Conservation (phyloP, 2,888 invertebrate genomes). For the Netelia virgata region DNA sequence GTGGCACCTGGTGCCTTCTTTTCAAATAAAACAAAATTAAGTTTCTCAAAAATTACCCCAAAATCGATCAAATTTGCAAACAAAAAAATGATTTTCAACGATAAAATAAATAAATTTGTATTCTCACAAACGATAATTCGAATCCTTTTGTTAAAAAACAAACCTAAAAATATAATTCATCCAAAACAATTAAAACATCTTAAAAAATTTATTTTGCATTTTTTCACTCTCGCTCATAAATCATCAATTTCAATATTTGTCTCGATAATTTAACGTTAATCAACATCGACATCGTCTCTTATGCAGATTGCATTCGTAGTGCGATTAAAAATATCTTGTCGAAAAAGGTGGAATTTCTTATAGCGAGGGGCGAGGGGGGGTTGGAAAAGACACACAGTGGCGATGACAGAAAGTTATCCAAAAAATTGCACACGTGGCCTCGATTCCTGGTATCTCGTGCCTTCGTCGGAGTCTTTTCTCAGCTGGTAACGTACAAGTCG, state of each 20-base stretch:
- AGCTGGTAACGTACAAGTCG: not conserved
- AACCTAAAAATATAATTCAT: too few relatives aligned
- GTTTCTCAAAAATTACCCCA: too few relatives aligned
- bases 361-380: not conserved
- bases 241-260: not conserved
- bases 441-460: not conserved
- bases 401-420: not conserved
- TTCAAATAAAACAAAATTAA: too few relatives aligned
- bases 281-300: not conserved
- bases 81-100: too few relatives aligned
- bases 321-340: not conserved
- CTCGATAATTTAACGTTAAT: not conserved
- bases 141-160: too few relatives aligned
- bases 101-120: too few relatives aligned
- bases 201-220: not conserved
- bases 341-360: not conserved
- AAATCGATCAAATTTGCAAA: too few relatives aligned
- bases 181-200: not conserved
- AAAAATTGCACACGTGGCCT: not conserved
- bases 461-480: not conserved
- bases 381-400: not conserved
- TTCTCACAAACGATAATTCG: too few relatives aligned
- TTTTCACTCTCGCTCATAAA: not conserved
- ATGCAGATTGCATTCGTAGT: not conserved
- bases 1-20: not conserved